phyloP scores from a whole-genome alignment of 2,113 vertebrate genomes.

The Balaenoptera acutorostrata region DNA sequence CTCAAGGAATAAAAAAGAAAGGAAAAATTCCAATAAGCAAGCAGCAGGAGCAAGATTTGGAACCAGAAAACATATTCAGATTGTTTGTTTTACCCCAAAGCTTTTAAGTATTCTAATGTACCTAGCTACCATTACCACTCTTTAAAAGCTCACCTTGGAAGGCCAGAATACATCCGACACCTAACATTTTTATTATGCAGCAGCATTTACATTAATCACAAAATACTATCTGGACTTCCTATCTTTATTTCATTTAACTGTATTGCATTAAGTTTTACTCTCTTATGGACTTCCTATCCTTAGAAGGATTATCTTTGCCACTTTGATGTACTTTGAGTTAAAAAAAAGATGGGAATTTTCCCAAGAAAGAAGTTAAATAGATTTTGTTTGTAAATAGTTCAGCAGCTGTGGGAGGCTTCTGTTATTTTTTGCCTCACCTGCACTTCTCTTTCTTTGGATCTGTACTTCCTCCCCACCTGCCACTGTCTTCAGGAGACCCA shows the following conservation, averaged over 20 bases:
- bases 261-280: neutral
- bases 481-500: neutral
- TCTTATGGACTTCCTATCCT: neutral
- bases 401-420: neutral
- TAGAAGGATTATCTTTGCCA: neutral
- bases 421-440: neutral
- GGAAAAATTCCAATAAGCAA: neutral
- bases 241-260: neutral
- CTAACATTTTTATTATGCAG: neutral
- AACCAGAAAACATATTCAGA: slow-evolving; percentile 34
- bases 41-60: neutral
- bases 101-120: neutral
- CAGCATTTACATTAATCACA: neutral
- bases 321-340: neutral
- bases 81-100: neutral
- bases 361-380: slow-evolving; percentile 29
- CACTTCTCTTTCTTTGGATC: neutral
- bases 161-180: neutral
- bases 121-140: neutral
- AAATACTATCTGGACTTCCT: neutral
- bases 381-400: slow-evolving; percentile 45
- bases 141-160: neutral
- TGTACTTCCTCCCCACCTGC: neutral
- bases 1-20: slow-evolving; percentile 4
- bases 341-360: neutral